Conservation (phyloP, 2,888 invertebrate species). For the Gastracanthus pulcherrimus region DNA sequence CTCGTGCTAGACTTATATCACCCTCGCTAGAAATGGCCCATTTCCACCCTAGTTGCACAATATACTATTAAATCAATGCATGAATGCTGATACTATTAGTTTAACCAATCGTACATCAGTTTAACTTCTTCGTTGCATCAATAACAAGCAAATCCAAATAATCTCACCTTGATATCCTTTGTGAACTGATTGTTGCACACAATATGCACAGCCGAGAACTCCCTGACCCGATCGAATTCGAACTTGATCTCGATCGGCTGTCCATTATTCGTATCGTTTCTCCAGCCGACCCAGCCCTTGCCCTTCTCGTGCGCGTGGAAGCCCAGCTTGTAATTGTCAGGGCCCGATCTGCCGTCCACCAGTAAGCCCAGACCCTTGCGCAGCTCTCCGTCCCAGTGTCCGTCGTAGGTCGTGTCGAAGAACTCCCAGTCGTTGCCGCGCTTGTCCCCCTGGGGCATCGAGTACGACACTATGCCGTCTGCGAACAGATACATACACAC, state of each 20-base stretch:
- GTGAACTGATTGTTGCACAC: conserved; percentile 92
- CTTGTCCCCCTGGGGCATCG: conserved; percentile 93
- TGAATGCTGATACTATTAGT: too few relatives aligned
- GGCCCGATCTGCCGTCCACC: conserved; percentile 88
- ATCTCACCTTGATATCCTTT: conserved; percentile 86
- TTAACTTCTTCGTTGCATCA: too few relatives aligned
- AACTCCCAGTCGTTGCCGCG: conserved; percentile 87
- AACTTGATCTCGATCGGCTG: conserved; percentile 84
- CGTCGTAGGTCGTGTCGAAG: conserved; percentile 91
- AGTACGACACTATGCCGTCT: conserved; percentile 90
- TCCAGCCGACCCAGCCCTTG: conserved; percentile 95
- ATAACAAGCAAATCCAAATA: not conserved
- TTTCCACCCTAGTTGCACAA: too few relatives aligned
- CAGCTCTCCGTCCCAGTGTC: conserved; percentile 87
- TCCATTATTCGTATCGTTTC: conserved; percentile 84
- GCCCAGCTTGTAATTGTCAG: conserved; percentile 85
- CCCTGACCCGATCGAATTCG: conserved; percentile 91
- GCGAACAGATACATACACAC: conserved; percentile 43
- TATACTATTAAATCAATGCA: too few relatives aligned
- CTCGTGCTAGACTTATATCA: too few relatives aligned
- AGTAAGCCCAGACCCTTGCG: conserved; percentile 90
- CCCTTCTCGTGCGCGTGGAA: conserved; percentile 78
- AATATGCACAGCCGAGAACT: conserved; percentile 89
- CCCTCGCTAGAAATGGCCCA: too few relatives aligned
- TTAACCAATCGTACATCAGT: too few relatives aligned